A percentile compares a stretch with the other conserved stretches of the same genome.
These are phyloP conservation scores for Eulemur rubriventer DNA, from an alignment of 2,797 vertebrate species.

Conservation along the genomic window DNA sequence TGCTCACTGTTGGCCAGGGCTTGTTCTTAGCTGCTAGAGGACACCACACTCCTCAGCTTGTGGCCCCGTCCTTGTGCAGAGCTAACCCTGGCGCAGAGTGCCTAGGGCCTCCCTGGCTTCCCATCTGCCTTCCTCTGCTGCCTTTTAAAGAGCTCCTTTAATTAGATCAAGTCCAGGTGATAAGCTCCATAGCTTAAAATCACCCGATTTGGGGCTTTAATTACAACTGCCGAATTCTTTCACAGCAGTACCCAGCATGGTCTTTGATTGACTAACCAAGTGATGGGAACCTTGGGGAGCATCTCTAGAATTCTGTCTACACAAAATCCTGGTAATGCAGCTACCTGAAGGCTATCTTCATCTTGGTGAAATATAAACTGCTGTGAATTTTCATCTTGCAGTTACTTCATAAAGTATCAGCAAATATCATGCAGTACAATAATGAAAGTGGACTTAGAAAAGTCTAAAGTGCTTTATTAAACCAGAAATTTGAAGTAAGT, in stretches of 20 bases:
- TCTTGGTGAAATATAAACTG: background rate
- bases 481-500: background rate
- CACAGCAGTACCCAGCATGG: background rate
- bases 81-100: no score
- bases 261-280: background rate
- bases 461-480: constrained; percentile 19
- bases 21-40: background rate
- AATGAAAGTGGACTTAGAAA: background rate
- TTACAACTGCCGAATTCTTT: background rate
- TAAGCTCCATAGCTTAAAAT: background rate
- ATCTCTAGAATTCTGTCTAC: background rate
- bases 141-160: background rate
- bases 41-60: fast-evolving
- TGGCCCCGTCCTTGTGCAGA: background rate
- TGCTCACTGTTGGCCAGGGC: background rate
- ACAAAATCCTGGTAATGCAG: background rate
- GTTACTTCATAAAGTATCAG: background rate
- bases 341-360: background rate
- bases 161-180: background rate
- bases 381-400: background rate
- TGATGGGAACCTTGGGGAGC: background rate
- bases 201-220: background rate
- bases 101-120: background rate
- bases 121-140: background rate
- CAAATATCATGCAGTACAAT: background rate